phyloP scores from a whole-genome alignment of 2,797 vertebrate species.

The Meda fulgida region DNA sequence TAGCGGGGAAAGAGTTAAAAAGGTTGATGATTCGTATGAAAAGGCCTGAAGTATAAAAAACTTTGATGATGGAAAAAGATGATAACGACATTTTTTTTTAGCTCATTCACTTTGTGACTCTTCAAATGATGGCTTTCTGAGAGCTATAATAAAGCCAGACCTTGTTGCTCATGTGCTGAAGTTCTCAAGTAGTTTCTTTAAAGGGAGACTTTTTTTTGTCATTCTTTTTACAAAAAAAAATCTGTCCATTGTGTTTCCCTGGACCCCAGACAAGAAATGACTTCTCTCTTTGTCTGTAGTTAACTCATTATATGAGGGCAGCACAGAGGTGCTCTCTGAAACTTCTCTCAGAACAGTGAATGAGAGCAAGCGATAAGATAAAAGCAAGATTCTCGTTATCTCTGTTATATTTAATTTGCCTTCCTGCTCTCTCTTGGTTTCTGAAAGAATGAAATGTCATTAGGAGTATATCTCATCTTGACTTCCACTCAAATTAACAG shows the following conservation, averaged over 20 bases:
- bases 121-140: conserved; percentile 5
- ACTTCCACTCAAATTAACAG: conserved; percentile 61
- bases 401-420: conserved; percentile 57
- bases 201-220: neutral
- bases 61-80: neutral
- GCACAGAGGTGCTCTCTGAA: conserved; percentile 35
- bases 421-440: conserved; percentile 55
- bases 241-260: conserved; percentile 27
- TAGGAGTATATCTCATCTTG: conserved; percentile 59
- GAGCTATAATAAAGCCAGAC: neutral
- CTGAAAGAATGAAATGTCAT: conserved; percentile 52
- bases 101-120: conserved; percentile 4
- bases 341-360: conserved; percentile 39
- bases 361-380: conserved; percentile 44
- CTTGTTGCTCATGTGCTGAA: neutral
- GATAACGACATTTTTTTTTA: neutral
- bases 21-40: neutral
- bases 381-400: conserved; percentile 53
- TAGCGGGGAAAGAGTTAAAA: neutral
- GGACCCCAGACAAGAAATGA: conserved; percentile 42
- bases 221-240: neutral
- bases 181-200: conserved; percentile 24
- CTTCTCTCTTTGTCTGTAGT: conserved; percentile 44
- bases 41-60: neutral
- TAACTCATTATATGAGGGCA: conserved; percentile 45